Conservation (phyloP, 2,797 vertebrate genomes). For the Morelia viridis region DNA sequence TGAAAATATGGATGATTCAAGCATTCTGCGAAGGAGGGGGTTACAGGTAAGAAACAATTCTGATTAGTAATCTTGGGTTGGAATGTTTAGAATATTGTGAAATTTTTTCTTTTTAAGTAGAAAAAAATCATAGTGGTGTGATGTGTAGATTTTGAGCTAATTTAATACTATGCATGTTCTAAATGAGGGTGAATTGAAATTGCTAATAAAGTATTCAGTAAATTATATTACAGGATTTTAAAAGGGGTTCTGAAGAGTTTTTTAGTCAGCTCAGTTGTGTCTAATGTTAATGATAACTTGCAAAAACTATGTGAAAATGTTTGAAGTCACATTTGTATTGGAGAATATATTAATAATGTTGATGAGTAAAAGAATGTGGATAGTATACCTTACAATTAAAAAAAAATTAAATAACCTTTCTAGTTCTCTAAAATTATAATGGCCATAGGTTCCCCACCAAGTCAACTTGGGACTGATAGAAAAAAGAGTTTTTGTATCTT, state of each 20-base stretch:
- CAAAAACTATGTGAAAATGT: background rate
- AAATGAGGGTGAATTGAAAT: background rate
- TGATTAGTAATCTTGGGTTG: constrained; percentile 19
- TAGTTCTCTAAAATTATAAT: background rate
- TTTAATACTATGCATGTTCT: background rate
- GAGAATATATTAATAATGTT: background rate
- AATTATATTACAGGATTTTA: background rate
- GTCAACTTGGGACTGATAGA: background rate
- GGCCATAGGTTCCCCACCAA: constrained; percentile 13
- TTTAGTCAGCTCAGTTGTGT: background rate
- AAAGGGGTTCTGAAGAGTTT: background rate
- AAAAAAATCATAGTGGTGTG: background rate
- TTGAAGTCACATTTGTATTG: background rate
- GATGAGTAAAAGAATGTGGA: background rate
- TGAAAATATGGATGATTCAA: constrained; percentile 83
- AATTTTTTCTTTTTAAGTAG: constrained; percentile 22
- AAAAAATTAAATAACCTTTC: background rate
- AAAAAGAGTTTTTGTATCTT: constrained; percentile 1
- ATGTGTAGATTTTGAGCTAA: constrained; percentile 11
- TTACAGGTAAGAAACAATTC: constrained; percentile 82
- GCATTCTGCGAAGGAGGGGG: constrained; percentile 84
- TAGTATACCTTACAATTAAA: background rate
- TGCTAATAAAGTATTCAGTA: background rate
- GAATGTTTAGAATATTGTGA: background rate
- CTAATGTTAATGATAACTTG: background rate